Conservation (phyloP, 2,797 vertebrate species). For the Phrynocephalus forsythii region DNA sequence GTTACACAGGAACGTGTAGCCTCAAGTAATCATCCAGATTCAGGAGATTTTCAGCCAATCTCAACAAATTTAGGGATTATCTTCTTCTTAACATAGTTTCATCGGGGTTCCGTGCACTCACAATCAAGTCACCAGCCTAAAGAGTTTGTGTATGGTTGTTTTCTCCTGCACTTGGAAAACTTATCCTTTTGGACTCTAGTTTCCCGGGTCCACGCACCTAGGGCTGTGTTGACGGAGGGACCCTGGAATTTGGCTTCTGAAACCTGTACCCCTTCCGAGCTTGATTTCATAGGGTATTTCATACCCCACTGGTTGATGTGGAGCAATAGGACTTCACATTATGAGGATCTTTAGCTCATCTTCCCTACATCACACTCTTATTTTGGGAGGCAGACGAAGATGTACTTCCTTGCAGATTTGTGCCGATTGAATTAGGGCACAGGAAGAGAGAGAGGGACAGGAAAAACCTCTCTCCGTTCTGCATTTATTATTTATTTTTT, state of each 20-base stretch:
- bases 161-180: not conserved
- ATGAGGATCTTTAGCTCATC: not conserved
- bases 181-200: not conserved
- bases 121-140: no score
- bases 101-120: no score
- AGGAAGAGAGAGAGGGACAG: not conserved
- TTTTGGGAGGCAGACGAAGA: not conserved
- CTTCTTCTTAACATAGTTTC: not conserved
- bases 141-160: no score
- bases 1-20: not conserved
- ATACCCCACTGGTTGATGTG: not conserved
- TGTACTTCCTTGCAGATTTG: not conserved
- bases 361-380: not conserved
- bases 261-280: no score
- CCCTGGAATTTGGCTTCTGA: no score
- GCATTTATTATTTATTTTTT: not conserved
- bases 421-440: not conserved
- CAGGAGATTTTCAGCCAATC: not conserved
- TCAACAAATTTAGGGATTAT: not conserved
- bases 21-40: not conserved
- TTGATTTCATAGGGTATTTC: no score
- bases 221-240: no score
- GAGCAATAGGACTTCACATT: not conserved
- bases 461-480: not conserved
- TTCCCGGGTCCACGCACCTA: no score